Percentiles rank a stretch among this genome's conserved stretches.
Evolutionary conservation across 2,888 invertebrate species (phyloP).

Genomic region (Ecdyonurus torrentis): DNA sequence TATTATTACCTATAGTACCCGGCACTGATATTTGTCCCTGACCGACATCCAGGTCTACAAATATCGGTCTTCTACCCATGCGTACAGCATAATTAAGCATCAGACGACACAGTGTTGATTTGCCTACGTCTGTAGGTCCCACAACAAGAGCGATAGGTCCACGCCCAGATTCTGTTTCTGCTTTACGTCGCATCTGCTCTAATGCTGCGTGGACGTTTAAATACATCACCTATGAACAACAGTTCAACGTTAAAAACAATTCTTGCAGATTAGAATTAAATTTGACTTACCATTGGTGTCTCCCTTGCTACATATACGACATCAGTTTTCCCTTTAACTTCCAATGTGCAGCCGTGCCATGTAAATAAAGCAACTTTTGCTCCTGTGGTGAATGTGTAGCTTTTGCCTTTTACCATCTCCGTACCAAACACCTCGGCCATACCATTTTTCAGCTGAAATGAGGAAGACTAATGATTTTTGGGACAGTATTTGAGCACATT

Average conservation of each 20-base stretch:
- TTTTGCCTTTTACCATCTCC: constrained; percentile 82
- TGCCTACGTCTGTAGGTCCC: constrained; percentile 93
- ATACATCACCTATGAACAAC: constrained; percentile 50
- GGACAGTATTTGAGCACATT: too few species aligned
- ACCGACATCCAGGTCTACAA: constrained; percentile 90
- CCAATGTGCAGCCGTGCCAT: constrained; percentile 84
- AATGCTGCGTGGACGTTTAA: constrained; percentile 90
- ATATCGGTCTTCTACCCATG: constrained; percentile 73
- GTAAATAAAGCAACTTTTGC: constrained; percentile 93
- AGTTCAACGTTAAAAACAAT: background rate
- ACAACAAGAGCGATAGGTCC: constrained; percentile 83
- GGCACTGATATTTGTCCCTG: constrained; percentile 86
- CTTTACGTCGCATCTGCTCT: constrained; percentile 70
- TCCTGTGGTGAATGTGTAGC: constrained; percentile 74
- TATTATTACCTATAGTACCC: constrained; percentile 63
- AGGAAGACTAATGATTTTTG: too few species aligned
- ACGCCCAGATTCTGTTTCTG: constrained; percentile 45
- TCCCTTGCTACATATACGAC: constrained; percentile 90
- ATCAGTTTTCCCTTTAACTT: constrained; percentile 75
- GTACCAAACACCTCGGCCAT: constrained; percentile 94
- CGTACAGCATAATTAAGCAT: constrained; percentile 91
- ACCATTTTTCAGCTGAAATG: constrained; percentile 61
- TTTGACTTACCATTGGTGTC: constrained; percentile 73
- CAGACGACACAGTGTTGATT: constrained; percentile 76
- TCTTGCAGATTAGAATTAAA: background rate